Percentiles rank a stretch among this genome's conserved stretches.
Conservation (phyloP, 2,113 vertebrate genomes). For the Ginglymostoma cirratum region DNA sequence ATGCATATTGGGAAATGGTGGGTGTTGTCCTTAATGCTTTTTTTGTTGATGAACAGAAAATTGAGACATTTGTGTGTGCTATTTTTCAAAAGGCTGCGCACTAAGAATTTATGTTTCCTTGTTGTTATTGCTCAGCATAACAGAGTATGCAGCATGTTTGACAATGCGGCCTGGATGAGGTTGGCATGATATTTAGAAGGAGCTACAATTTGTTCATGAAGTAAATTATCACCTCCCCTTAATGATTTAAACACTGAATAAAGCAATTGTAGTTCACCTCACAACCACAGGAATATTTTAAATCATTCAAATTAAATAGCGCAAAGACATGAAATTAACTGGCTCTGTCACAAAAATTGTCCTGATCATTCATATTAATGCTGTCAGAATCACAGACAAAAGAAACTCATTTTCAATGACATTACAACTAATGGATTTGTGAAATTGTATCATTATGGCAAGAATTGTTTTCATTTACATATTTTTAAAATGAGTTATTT, state of each 20-base stretch:
- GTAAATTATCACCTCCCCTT: not conserved
- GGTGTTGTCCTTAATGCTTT: not conserved
- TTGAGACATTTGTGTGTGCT: not conserved
- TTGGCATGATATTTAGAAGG: not conserved
- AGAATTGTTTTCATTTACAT: not conserved
- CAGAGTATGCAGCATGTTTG: not conserved
- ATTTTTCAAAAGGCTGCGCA: not conserved
- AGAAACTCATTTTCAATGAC: not conserved
- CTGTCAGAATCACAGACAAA: not conserved
- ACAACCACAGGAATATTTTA: not conserved
- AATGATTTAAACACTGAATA: not conserved
- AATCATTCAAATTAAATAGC: not conserved
- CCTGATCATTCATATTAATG: no score
- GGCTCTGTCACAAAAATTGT: not conserved
- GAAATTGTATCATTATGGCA: not conserved
- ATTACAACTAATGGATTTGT: not conserved
- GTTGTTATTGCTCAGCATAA: not conserved
- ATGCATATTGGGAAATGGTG: not conserved
- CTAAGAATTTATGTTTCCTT: not conserved
- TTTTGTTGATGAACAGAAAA: not conserved
- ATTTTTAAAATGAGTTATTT: not conserved
- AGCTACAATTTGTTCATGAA: not conserved
- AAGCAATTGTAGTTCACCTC: not conserved
- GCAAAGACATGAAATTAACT: not conserved
- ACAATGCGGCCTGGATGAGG: not conserved